These are phyloP conservation scores for Ascidia mentula DNA, from an alignment of 23 tunicate genomes.

Conservation along the genomic window DNA sequence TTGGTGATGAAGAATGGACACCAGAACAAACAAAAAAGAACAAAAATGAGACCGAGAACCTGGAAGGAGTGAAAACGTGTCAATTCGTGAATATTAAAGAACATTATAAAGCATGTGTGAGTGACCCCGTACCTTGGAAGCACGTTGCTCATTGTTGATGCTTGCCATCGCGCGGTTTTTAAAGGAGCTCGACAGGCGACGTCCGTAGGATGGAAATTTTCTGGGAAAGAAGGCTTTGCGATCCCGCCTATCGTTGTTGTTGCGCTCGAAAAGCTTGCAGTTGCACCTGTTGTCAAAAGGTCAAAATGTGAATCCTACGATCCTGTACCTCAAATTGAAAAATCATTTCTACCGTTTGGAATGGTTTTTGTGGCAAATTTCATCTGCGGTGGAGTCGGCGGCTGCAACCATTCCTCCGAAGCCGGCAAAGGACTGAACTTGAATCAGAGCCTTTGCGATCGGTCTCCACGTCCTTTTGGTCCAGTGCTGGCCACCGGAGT, in stretches of 20 bases:
- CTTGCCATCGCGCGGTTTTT: conserved; percentile 75
- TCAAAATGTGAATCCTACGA: neutral
- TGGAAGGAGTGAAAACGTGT: conserved; percentile 12
- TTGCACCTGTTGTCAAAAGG: neutral
- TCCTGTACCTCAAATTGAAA: no score
- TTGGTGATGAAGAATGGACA: conserved; percentile 93
- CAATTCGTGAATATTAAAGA: no score
- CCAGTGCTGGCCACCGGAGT: neutral
- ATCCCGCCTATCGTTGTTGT: conserved; percentile 14
- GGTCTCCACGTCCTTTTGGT: neutral
- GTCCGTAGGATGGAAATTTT: conserved; percentile 12
- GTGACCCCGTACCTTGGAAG: conserved; percentile 55
- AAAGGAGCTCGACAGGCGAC: conserved; percentile 33
- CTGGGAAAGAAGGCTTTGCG: conserved; percentile 10
- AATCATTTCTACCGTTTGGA: neutral
- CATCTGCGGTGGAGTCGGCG: neutral
- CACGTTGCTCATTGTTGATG: conserved; percentile 85
- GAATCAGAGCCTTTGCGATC: conserved; percentile 10
- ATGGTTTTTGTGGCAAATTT: neutral
- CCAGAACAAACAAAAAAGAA: conserved; percentile 87
- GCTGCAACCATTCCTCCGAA: neutral
- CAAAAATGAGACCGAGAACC: conserved; percentile 89
- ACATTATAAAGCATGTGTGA: no score
- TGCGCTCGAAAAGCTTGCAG: neutral
- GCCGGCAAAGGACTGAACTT: conserved; percentile 11